phyloP scores from a whole-genome alignment of 2,797 vertebrate genomes.

The Acipenser ruthenus region DNA sequence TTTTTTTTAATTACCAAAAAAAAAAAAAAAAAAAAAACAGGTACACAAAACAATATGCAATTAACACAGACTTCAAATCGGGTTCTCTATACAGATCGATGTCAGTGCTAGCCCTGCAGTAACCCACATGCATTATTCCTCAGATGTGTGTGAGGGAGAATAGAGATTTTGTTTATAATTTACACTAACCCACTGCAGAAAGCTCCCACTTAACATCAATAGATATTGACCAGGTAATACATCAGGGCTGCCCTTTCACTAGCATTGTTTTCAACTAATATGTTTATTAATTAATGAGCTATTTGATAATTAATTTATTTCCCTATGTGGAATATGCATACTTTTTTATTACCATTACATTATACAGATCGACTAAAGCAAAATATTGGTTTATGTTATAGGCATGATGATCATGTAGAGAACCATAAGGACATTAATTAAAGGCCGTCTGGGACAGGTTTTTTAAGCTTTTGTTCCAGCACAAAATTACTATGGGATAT shows the following conservation, averaged over 20 bases:
- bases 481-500: not conserved
- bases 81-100: not conserved
- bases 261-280: slow-evolving; percentile 48
- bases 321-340: slow-evolving; percentile 25
- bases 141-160: not conserved
- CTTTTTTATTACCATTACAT: not conserved
- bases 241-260: slow-evolving; percentile 43
- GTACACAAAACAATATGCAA: not conserved
- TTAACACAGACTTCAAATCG: not conserved
- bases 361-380: not conserved
- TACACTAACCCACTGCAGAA: slow-evolving; percentile 23
- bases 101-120: not conserved
- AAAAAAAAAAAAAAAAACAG: not conserved
- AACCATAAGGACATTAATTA: not conserved
- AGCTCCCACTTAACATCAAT: slow-evolving; percentile 46
- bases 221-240: slow-evolving; percentile 45
- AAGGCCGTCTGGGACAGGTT: not conserved
- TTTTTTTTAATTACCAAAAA: not conserved
- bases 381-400: not conserved
- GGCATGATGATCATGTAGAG: not conserved
- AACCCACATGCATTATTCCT: not conserved
- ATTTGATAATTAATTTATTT: slow-evolving; percentile 41
- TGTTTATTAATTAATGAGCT: slow-evolving; percentile 56
- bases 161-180: slow-evolving; percentile 4
- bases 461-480: not conserved